phyloP scores from a whole-genome alignment of 1,140 invertebrate genomes.

The Sesamia nonagrioides region DNA sequence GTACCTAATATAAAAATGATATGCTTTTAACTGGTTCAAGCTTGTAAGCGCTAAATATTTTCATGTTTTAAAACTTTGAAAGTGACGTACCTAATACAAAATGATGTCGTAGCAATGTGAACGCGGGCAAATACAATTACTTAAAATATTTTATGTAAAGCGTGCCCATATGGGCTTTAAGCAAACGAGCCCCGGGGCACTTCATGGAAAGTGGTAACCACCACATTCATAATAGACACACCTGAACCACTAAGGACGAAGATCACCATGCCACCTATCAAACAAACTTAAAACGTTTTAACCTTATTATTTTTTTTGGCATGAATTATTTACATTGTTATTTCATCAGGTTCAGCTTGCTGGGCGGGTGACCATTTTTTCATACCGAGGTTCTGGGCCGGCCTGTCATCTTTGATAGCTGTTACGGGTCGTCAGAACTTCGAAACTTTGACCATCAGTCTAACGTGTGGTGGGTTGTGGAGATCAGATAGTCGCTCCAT shows the following conservation, averaged over 20 bases:
- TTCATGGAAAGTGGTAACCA: not conserved
- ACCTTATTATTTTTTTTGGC: not conserved
- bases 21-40: too few species aligned
- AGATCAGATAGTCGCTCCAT: too few species aligned
- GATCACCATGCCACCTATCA: not conserved
- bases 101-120: not conserved
- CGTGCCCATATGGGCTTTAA: not conserved
- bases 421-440: too few species aligned
- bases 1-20: too few species aligned
- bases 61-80: not conserved
- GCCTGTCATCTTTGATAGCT: too few species aligned
- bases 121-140: conserved; percentile 4
- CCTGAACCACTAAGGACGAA: conserved; percentile 3
- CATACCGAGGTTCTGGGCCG: too few species aligned
- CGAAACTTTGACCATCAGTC: too few species aligned
- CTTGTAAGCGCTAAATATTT: too few species aligned
- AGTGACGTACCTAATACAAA: not conserved
- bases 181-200: not conserved
- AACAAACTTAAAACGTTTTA: not conserved
- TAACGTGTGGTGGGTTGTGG: too few species aligned
- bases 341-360: too few species aligned
- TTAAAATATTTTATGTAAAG: conserved; percentile 14
- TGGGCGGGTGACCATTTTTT: too few species aligned
- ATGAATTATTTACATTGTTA: too few species aligned
- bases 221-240: not conserved